These are phyloP conservation scores for Cygnus olor DNA, from an alignment of 2,797 vertebrate genomes.

Conservation along the genomic window DNA sequence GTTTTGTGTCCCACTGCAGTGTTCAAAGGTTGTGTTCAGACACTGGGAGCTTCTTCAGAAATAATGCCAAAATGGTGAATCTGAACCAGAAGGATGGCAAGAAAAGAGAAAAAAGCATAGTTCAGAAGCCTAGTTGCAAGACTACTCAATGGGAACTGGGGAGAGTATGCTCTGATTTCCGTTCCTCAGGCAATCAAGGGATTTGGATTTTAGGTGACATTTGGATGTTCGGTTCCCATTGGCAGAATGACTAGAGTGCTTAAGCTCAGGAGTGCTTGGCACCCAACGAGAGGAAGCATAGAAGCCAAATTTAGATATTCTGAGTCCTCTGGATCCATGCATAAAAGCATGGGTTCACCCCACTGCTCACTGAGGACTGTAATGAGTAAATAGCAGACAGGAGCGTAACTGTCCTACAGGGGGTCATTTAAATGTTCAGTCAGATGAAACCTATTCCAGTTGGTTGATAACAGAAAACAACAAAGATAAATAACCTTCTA, in stretches of 20 bases:
- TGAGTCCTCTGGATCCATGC: background rate
- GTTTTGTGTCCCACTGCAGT: rapidly evolving
- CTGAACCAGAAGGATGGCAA: background rate
- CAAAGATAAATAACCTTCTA: slow-evolving; percentile 47
- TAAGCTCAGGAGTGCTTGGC: background rate
- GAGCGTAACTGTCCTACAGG: background rate
- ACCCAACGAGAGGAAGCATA: background rate
- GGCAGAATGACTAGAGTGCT: background rate
- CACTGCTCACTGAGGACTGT: background rate
- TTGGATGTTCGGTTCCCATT: background rate
- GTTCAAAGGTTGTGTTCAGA: background rate
- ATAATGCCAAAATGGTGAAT: background rate
- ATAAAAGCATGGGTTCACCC: background rate
- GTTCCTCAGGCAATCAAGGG: background rate
- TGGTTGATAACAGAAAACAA: slow-evolving; percentile 1
- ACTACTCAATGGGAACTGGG: background rate
- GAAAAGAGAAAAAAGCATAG: background rate
- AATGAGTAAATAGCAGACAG: background rate
- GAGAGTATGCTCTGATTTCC: rapidly evolving
- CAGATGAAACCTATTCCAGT: background rate
- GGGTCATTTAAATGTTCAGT: slow-evolving; percentile 30
- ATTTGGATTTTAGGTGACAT: background rate
- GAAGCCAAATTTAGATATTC: background rate
- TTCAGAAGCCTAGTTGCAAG: background rate
- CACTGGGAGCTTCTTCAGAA: background rate